phyloP scores from a whole-genome alignment of 2,113 vertebrate genomes.

The Dasyurus viverrinus region DNA sequence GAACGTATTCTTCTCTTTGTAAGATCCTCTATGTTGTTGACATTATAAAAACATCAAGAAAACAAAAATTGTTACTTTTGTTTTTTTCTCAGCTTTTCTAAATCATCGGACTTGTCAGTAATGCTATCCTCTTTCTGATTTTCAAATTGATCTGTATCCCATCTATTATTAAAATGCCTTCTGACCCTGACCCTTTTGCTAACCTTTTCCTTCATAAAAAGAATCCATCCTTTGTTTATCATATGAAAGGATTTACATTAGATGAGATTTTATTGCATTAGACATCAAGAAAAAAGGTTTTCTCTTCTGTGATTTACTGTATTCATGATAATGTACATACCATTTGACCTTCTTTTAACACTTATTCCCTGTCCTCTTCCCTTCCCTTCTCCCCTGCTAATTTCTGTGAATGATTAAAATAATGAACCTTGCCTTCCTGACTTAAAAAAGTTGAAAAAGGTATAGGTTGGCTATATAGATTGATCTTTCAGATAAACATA shows the following conservation, averaged over 20 bases:
- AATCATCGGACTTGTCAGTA: constrained; percentile 21
- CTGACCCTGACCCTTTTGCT: not conserved
- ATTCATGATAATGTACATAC: constrained; percentile 29
- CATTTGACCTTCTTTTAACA: not conserved
- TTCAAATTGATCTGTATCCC: not conserved
- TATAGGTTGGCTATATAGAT: not conserved
- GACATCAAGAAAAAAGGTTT: constrained; percentile 1
- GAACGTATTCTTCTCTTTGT: not conserved
- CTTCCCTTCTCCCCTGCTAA: no score
- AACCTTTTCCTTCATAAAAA: constrained; percentile 12
- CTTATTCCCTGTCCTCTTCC: not conserved
- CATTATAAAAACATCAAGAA: not conserved
- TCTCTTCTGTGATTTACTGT: not conserved
- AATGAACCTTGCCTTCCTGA: not conserved
- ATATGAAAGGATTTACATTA: not conserved
- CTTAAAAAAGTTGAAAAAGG: not conserved
- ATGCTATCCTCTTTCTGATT: constrained; percentile 27
- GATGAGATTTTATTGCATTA: not conserved
- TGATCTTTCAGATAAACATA: not conserved
- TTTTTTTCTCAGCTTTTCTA: not conserved
- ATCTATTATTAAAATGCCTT: not conserved
- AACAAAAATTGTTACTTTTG: not conserved
- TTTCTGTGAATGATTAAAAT: constrained; percentile 7
- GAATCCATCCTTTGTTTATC: constrained; percentile 15
- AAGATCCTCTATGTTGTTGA: not conserved